Percentiles rank a stretch among this genome's conserved stretches.
These are phyloP conservation scores for Eremobia ochroleuca DNA, from an alignment of 2,888 invertebrate species.

Conservation along the genomic window DNA sequence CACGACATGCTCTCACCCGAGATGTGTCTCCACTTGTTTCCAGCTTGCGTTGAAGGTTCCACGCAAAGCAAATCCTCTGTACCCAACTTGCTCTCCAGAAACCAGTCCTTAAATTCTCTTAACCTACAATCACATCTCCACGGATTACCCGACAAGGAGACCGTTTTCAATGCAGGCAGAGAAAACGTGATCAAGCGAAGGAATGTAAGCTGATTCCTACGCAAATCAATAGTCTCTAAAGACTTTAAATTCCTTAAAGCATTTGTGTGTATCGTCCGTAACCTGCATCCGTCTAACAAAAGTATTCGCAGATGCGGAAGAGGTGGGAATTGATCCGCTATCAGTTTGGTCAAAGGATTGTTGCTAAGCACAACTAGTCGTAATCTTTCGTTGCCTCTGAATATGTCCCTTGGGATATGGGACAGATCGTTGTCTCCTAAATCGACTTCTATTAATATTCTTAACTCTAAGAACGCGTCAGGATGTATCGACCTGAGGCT, in stretches of 20 bases:
- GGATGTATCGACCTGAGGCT: conserved; percentile 94
- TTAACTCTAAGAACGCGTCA: conserved; percentile 96
- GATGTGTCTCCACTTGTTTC: conserved; percentile 95
- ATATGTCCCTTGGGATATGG: conserved; percentile 94
- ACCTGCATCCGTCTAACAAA: conserved; percentile 95
- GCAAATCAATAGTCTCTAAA: conserved; percentile 94
- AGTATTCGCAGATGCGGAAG: conserved; percentile 95
- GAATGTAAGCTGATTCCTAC: conserved; percentile 94
- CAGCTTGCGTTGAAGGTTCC: conserved; percentile 93
- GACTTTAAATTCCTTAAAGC: conserved; percentile 94
- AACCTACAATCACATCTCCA: conserved; percentile 98
- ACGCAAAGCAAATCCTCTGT: conserved; percentile 94
- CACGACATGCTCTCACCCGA: conserved; percentile 95
- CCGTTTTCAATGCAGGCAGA: conserved; percentile 94
- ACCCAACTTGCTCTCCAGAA: conserved; percentile 94
- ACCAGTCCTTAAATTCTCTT: conserved; percentile 96
- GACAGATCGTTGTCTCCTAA: conserved; percentile 95
- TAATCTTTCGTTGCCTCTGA: conserved; percentile 96
- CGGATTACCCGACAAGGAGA: conserved; percentile 96
- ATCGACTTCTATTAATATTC: conserved; percentile 96
- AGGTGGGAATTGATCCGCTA: conserved; percentile 95
- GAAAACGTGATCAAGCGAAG: conserved; percentile 92
- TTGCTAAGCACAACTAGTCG: conserved; percentile 95
- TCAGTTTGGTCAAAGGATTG: conserved; percentile 94
- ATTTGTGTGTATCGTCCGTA: conserved; percentile 94